A percentile compares a stretch with the other conserved stretches of the same genome.
Conservation (phyloP, 35 echinoderm and acorn worm genomes). For the Heliocidaris erythrogramma region DNA sequence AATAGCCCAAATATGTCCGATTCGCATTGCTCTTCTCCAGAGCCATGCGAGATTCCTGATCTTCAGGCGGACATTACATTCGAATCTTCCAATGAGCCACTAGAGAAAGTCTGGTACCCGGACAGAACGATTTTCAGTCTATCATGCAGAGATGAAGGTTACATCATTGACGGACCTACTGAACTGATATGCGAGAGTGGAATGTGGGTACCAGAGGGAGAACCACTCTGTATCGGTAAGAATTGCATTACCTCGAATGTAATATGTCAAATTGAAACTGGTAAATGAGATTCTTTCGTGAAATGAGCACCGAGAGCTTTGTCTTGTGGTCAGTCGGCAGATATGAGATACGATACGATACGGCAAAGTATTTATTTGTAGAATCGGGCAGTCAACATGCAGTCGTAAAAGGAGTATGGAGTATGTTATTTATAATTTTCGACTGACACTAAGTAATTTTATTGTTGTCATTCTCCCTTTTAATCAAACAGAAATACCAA, state of each 20-base stretch:
- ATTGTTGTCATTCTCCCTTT: neutral
- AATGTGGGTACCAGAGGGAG: neutral
- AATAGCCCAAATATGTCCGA: too few species aligned
- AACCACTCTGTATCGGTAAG: neutral
- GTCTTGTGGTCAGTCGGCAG: too few species aligned
- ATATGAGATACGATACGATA: too few species aligned
- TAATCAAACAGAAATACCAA: neutral
- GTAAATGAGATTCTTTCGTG: too few species aligned
- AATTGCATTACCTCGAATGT: neutral
- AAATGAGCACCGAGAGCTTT: too few species aligned
- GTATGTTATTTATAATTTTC: too few species aligned
- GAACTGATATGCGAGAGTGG: neutral
- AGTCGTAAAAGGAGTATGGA: too few species aligned
- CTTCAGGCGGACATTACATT: neutral
- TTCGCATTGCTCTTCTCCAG: neutral
- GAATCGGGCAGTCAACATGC: too few species aligned
- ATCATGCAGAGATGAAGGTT: neutral
- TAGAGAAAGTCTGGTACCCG: neutral
- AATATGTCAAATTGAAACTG: too few species aligned
- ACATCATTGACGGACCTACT: neutral
- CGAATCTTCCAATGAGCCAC: neutral
- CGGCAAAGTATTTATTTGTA: too few species aligned
- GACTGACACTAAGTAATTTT: too few species aligned
- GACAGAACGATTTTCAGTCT: neutral
- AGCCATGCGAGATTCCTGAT: neutral